Conservation (phyloP, 2,797 vertebrate genomes). For the Tangara arthus region DNA sequence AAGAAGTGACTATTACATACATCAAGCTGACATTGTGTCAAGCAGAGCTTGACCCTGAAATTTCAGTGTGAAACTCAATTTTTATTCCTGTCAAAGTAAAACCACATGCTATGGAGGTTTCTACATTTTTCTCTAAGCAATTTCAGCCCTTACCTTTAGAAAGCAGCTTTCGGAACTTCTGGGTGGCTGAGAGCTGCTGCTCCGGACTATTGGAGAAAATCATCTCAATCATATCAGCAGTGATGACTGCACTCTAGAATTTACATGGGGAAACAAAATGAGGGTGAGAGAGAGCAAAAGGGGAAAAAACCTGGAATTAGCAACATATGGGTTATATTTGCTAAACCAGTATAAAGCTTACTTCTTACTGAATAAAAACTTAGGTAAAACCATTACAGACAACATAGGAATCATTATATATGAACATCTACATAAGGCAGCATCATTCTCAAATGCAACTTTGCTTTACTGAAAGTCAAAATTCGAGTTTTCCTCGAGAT, state of each 20-base stretch:
- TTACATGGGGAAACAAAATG: background rate
- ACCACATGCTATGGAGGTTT: background rate
- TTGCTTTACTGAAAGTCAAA: background rate
- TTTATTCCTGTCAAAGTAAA: background rate
- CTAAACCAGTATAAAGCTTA: background rate
- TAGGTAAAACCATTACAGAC: background rate
- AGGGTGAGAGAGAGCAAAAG: background rate
- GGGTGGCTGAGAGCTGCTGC: constrained; percentile 95
- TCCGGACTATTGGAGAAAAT: constrained; percentile 95
- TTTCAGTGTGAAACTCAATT: background rate
- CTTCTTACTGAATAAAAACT: background rate
- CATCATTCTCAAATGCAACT: background rate
- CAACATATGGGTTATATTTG: background rate
- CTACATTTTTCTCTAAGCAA: background rate
- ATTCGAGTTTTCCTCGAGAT: background rate
- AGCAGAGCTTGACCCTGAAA: background rate
- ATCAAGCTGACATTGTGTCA: background rate
- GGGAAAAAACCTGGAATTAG: background rate
- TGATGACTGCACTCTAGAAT: constrained; percentile 88
- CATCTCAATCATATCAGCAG: constrained; percentile 97
- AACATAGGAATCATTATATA: background rate
- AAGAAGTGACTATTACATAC: background rate
- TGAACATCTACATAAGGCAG: background rate
- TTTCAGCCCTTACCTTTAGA: constrained; percentile 87
- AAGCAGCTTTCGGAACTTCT: constrained; percentile 95